Percentiles rank a stretch among this genome's conserved stretches.
Evolutionary conservation across 2,113 vertebrate genomes (phyloP).

Genomic region (Tylochromis polylepis): DNA sequence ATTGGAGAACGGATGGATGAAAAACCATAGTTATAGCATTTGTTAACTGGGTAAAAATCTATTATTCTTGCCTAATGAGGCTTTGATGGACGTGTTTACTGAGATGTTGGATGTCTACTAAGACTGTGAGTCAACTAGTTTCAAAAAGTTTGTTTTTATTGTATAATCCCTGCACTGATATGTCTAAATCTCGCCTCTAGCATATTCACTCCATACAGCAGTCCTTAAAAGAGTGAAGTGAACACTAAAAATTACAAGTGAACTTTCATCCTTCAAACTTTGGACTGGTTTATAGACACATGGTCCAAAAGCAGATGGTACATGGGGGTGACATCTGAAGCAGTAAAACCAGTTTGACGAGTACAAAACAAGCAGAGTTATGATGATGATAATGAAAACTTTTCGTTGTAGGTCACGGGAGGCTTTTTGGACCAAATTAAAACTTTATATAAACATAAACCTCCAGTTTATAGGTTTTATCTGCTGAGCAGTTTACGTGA

Average conservation of each 20-base stretch:
- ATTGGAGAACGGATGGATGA: neutral
- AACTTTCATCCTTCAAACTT: neutral
- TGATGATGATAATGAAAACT: neutral
- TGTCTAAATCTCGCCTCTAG: neutral
- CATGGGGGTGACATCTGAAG: neutral
- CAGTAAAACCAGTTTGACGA: neutral
- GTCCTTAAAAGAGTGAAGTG: neutral
- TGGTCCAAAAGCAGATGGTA: neutral
- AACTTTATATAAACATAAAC: neutral
- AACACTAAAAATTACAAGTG: neutral
- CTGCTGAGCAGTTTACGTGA: neutral
- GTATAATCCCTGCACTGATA: neutral
- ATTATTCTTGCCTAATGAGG: neutral
- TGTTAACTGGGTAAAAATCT: neutral
- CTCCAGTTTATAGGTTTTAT: neutral
- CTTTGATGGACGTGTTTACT: neutral
- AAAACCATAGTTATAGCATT: neutral
- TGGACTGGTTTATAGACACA: neutral
- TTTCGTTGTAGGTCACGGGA: neutral
- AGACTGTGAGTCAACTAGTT: neutral
- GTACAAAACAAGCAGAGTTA: neutral
- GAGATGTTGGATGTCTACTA: neutral
- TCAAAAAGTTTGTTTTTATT: neutral
- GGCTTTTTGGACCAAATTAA: neutral
- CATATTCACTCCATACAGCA: neutral